These are phyloP conservation scores for Chromoteleia sp. DNA, from an alignment of 2,888 invertebrate genomes.

Conservation along the genomic window DNA sequence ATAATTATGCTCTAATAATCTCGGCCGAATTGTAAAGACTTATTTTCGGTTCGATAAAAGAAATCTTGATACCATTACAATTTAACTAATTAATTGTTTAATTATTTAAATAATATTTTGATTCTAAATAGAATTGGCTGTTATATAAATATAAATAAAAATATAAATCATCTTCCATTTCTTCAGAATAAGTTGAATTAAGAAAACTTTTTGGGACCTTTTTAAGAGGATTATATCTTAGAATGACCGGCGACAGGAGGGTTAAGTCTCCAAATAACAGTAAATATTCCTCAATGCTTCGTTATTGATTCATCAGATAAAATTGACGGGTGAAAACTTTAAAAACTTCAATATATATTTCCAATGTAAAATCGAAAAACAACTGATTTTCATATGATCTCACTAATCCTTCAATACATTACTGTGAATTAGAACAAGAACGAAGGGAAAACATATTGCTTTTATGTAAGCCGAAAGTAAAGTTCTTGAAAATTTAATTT, in stretches of 20 bases:
- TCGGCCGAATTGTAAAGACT: too few relatives aligned
- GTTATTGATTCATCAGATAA: conserved; percentile 41
- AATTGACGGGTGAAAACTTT: conserved; percentile 19
- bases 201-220: conserved; percentile 23
- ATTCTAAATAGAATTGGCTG: neutral
- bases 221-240: conserved; percentile 56
- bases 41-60: too few relatives aligned
- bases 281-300: conserved; percentile 38
- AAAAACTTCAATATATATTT: conserved; percentile 18
- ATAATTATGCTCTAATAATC: too few relatives aligned
- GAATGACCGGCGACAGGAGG: conserved; percentile 31
- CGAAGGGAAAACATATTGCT: too few relatives aligned
- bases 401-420: conserved; percentile 1
- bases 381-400: conserved; percentile 6
- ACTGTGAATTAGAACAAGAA: neutral
- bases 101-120: neutral
- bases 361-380: conserved; percentile 10
- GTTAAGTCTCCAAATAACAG: conserved; percentile 58
- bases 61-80: too few relatives aligned
- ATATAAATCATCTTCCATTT: conserved; percentile 5
- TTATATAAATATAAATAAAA: neutral
- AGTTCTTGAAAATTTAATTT: too few relatives aligned
- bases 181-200: conserved; percentile 26
- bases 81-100: too few relatives aligned
- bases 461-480: too few relatives aligned